Conservation (phyloP, 2,888 invertebrate genomes). For the Eilema griseolum region DNA sequence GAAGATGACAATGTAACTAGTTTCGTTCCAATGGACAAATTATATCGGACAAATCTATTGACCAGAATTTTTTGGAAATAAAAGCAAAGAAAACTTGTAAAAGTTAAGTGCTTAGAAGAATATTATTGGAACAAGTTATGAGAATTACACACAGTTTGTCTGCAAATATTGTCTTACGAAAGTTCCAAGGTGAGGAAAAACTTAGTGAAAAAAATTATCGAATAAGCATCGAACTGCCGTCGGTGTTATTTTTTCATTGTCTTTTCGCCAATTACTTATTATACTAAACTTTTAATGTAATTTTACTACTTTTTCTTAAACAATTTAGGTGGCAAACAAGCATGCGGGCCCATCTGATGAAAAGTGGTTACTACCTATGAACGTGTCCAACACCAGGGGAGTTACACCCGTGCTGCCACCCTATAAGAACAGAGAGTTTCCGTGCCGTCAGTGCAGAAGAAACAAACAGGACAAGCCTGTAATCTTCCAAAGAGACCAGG, state of each 20-base stretch:
- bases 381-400: too few species aligned
- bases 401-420: too few species aligned
- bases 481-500: too few species aligned
- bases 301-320: too few species aligned
- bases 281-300: too few species aligned
- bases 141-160: not conserved
- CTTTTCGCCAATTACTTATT: not conserved
- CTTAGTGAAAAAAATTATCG: constrained; percentile 10
- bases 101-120: constrained; percentile 17
- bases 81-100: constrained; percentile 6
- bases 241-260: constrained; percentile 5
- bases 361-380: too few species aligned
- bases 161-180: constrained; percentile 16
- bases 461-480: too few species aligned
- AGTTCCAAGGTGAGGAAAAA: constrained; percentile 10
- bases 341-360: too few species aligned
- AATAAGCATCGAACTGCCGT: not conserved
- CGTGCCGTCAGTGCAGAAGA: too few species aligned
- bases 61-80: not conserved
- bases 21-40: not conserved
- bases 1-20: too few species aligned
- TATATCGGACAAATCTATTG: not conserved
- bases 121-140: constrained; percentile 15
- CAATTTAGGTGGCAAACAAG: too few species aligned
- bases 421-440: too few species aligned